These are phyloP conservation scores for Oxyruncus cristatus DNA, from an alignment of 2,113 vertebrate species.

Conservation along the genomic window DNA sequence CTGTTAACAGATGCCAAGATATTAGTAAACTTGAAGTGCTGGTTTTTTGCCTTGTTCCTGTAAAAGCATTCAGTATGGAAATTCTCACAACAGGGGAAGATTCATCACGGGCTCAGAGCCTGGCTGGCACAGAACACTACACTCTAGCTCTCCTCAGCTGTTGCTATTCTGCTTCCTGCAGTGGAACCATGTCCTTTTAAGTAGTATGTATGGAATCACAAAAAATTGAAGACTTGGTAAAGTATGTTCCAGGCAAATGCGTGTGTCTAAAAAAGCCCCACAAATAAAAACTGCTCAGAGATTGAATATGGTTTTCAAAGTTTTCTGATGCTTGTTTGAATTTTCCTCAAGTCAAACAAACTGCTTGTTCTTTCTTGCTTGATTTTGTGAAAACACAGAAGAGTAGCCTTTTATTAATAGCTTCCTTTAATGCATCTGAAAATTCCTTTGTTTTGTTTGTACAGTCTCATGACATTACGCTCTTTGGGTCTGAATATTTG, in stretches of 20 bases:
- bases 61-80: slow-evolving; percentile 35
- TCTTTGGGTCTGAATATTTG: not conserved
- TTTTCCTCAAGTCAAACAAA: not conserved
- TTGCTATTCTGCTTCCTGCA: not conserved
- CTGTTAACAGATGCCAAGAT: not conserved
- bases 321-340: not conserved
- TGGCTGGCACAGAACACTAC: not conserved
- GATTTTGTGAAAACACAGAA: not conserved
- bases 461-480: not conserved
- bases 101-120: slow-evolving; percentile 20
- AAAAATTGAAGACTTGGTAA: not conserved
- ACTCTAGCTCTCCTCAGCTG: not conserved
- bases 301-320: not conserved
- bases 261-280: not conserved
- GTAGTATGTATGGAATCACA: not conserved
- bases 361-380: not conserved
- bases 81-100: slow-evolving; percentile 43
- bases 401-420: not conserved
- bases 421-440: not conserved
- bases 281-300: not conserved
- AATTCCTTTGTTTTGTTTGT: not conserved
- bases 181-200: not conserved
- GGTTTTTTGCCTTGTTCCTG: not conserved
- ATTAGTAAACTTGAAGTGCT: not conserved
- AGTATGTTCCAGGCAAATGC: not conserved